Evolutionary conservation across 2,888 invertebrate species (phyloP), one percentile per base, ranked within the genome.

Genomic region (Anodontia alba): DNA sequence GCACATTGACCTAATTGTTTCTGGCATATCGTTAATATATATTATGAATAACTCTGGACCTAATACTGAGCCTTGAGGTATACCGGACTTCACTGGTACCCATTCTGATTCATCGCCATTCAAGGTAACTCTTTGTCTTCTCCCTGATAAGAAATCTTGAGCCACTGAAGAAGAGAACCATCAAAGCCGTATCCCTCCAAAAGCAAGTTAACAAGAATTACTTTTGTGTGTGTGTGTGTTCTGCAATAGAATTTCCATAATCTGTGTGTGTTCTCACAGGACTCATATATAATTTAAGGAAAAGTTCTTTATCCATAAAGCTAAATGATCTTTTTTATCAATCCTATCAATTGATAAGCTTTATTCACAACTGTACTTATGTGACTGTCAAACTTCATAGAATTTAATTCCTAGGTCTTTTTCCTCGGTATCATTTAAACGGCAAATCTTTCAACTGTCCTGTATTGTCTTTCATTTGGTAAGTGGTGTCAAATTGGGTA

Each of bases 181-280:
- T 29, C 54, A 26, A 73, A 46, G 8, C 73, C 73, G 31, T 57
- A 73, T 8, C 62, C 54, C 57, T 73, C 31, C 15, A 42, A 42
- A n/a, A n/a, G n/a, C n/a, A n/a, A n/a, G n/a, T n/a, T n/a, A n/a
- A n/a, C n/a, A n/a, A n/a, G n/a, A n/a, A n/a, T n/a, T n/a, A n/a
- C n/a, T n/a, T n/a, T n/a, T n/a, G n/a, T n/a, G n/a, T n/a, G n/a
- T n/a, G n/a, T n/a, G n/a, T n/a, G n/a, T n/a, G n/a, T n/a, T n/a
- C n/a, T n/a, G n/a, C n/a, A n/a, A 62, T 46, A 23, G 36, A 46
- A 2, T 57, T 54, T 20, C 54, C 74, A 71, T 77, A 81, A 38
- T 81, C 77, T 20, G 67, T 17, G n/a, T 77, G 71, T 17, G 77
- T 73, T 54, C 81, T 36, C 1, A 81, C 46, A n/a, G 74, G 43